These are phyloP conservation scores for Druon quercuslanigerum DNA, from an alignment of 1,140 invertebrate species.

Conservation along the genomic window DNA sequence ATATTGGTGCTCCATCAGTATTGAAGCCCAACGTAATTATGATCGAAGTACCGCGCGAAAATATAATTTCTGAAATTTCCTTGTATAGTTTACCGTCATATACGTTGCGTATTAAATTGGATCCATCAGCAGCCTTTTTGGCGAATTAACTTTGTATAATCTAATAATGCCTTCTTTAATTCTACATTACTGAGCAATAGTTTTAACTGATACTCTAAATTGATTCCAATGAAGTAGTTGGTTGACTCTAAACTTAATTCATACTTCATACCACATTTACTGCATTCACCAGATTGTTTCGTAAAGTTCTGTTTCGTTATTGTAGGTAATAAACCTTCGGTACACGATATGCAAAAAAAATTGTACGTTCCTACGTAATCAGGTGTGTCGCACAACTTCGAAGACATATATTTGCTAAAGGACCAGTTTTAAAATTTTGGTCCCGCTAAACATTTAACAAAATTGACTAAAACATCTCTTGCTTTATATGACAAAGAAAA, in stretches of 20 bases:
- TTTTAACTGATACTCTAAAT: conserved; percentile 42
- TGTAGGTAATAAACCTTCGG: background rate
- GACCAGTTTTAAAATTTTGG: conserved; percentile 22
- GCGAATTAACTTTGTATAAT: background rate
- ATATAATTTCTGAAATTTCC: background rate
- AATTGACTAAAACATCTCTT: conserved; percentile 2
- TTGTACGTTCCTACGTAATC: conserved; percentile 1
- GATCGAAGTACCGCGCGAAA: background rate
- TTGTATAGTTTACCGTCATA: background rate
- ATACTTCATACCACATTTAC: background rate
- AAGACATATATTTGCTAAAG: conserved; percentile 18
- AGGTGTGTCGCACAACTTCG: conserved; percentile 28
- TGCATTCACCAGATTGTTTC: background rate
- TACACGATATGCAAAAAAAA: conserved; percentile 34
- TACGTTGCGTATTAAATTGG: background rate
- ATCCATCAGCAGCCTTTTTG: background rate
- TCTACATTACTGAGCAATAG: conserved; percentile 20
- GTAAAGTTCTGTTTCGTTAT: conserved; percentile 6
- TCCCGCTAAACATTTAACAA: conserved; percentile 25
- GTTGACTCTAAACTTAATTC: background rate
- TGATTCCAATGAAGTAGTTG: conserved; percentile 36
- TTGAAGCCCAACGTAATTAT: background rate
- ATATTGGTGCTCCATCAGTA: background rate
- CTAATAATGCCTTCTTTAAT: conserved; percentile 26
- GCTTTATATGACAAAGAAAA: background rate